Base-by-base conservation (phyloP, 2,888 invertebrate species). In the Zygaena filipendulae region DNA sequence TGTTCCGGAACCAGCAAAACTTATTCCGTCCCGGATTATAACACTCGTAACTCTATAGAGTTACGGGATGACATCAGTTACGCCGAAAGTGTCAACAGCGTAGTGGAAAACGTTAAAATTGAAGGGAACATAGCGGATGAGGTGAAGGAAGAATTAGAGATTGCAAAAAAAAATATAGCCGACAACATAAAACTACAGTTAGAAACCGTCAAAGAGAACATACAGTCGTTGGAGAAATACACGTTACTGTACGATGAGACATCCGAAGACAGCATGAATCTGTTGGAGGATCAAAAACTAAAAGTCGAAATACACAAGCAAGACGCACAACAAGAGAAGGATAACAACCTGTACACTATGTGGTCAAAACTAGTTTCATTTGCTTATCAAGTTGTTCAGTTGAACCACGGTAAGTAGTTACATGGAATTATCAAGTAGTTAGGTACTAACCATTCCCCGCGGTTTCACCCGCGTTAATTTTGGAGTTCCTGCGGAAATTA, bases 361-460 rank as follows among this genome's bases (percentile, higher is more conserved):
- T 79, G 77, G 77, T 53, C 68, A 2, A 64, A 59, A 36, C 38
- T 79, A 21, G 75, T 79, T 7, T 59, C 66, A 3, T 72, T 74
- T 36, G 71, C 77, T 4, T 69, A 70, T 42, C 64, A 72, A 47
- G 44, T 69, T 6, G 55, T 68, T 26, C 59, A 64, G 36, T 43
- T 67, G 9, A 69, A 69, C 35, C 68, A 64, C 29, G 75, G 75
- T 74, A 42, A 50, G 48, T 11, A 23, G n/a, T n/a, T n/a, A n/a
- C n/a, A n/a, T n/a, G n/a, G n/a, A n/a, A n/a, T n/a, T n/a, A n/a
- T n/a, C n/a, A n/a, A n/a, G n/a, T n/a, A n/a, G n/a, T n/a, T n/a
- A n/a, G n/a, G n/a, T n/a, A n/a, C n/a, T n/a, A n/a, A n/a, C n/a
- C n/a, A n/a, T n/a, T n/a, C n/a, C n/a, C n/a, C n/a, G n/a, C n/a